Conservation (phyloP, 2,113 vertebrate genomes). For the Tilapia sparmanii region DNA sequence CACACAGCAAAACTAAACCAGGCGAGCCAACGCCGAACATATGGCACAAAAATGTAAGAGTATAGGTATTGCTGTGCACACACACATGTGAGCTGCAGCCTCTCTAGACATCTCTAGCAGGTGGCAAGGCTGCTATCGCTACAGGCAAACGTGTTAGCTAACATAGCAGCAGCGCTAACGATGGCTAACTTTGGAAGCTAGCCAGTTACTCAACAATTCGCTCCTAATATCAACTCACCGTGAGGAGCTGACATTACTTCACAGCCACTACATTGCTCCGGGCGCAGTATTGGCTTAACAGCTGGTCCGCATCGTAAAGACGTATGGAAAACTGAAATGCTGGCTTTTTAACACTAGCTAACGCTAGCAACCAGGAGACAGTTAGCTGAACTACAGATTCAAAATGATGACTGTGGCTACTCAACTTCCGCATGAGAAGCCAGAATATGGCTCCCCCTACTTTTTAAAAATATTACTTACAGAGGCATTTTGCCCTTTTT, state of each 20-base stretch:
- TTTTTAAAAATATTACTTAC: not conserved
- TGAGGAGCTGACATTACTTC: conserved; percentile 15
- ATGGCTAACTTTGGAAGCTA: not conserved
- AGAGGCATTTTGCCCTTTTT: not conserved
- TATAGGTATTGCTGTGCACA: not conserved
- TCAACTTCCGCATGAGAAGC: conserved; percentile 30
- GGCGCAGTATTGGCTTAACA: not conserved
- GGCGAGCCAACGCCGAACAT: not conserved
- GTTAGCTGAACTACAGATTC: conserved; percentile 27
- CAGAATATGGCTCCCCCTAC: conserved; percentile 8
- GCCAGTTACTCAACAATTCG: not conserved
- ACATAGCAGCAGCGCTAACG: not conserved
- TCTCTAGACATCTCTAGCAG: not conserved
- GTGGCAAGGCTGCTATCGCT: not conserved
- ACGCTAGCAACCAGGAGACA: not conserved
- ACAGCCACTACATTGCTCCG: conserved; percentile 1
- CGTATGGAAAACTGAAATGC: not conserved
- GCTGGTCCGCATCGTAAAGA: not conserved
- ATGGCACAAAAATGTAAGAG: accelerated
- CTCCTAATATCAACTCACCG: conserved; percentile 14
- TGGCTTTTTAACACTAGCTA: not conserved
- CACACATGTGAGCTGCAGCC: not conserved
- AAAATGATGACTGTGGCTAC: conserved; percentile 17
- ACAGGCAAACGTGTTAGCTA: not conserved
- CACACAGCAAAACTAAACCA: not conserved